Conservation (phyloP, 2,888 invertebrate genomes). For the Drosophila anomalata region DNA sequence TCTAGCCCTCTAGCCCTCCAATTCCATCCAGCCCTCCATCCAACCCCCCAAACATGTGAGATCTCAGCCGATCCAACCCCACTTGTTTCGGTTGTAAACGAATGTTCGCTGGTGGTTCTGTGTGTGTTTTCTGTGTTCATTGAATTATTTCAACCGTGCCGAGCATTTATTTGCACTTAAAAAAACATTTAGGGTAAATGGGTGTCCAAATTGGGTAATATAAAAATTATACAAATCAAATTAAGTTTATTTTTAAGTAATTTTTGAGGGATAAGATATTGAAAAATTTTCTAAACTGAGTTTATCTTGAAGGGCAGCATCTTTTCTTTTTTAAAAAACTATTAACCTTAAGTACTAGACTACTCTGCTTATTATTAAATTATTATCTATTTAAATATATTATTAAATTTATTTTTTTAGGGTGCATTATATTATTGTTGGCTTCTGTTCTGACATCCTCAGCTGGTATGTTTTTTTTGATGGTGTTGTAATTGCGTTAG, state of each 20-base stretch:
- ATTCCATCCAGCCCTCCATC: no score
- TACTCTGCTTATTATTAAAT: neutral
- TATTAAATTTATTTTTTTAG: slow-evolving; percentile 1
- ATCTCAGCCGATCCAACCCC: slow-evolving; percentile 44
- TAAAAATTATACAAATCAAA: neutral
- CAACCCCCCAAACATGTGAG: neutral
- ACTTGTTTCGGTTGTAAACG: slow-evolving; percentile 44
- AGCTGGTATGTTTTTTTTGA: slow-evolving; percentile 58
- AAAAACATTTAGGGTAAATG: neutral
- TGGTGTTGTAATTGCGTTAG: slow-evolving; percentile 72
- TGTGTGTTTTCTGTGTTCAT: slow-evolving; percentile 32
- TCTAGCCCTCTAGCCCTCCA: neutral
- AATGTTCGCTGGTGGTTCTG: slow-evolving; percentile 24
- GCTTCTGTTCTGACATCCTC: slow-evolving; percentile 37
- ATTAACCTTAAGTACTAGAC: no score
- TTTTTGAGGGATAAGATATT: neutral
- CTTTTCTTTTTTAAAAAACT: no score
- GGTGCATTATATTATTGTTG: slow-evolving; percentile 24
- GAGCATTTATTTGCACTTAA: slow-evolving; percentile 40
- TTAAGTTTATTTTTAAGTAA: neutral
- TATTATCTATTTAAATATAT: neutral
- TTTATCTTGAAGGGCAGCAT: neutral
- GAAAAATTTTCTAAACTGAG: no score
- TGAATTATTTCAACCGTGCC: slow-evolving; percentile 48
- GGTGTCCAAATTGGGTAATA: neutral